Base-by-base conservation (phyloP, 2,888 invertebrate species). In the Eutolmus rufibarbis region DNA sequence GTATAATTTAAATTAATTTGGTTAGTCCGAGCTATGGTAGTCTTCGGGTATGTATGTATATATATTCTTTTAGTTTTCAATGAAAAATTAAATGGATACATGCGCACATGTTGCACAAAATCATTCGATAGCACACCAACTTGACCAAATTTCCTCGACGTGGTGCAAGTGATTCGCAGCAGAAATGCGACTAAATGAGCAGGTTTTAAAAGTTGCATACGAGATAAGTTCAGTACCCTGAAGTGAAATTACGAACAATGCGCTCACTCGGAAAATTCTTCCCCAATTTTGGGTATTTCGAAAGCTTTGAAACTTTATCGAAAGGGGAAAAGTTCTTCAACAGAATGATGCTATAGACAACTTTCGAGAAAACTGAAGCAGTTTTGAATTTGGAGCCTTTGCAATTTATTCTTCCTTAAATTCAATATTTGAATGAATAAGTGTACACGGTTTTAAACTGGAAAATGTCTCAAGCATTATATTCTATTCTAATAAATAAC, bases 71-170 rank as follows among this genome's bases (percentile, higher is more conserved):
- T 56, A 46, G 16, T 57, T 28, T 40, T 40, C 12, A n/a, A 23
- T 84, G 40, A 66, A 84, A 84, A 40, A 37, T 84, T 84, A 84
- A 84, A 57, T 23, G 57, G 28, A 74, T 74, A 19, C 84, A 84
- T 84, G 84, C 84, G 84, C 84, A 74, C 40, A 66, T 84, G 74
- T 66, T 84, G 74, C 84, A 84, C 23, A 78, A 23, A n/a, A 78
- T 19, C 37, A 78, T 37, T 78, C 23, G 23, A 66, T 66, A 66
- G 19, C 66, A 3, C 23, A 12, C 12, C 12, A 66, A 1, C 8
- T 12, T 9, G 23, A 8, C 9, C 23, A 12, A 12, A 28, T 66
- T 19, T 8, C 9, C 66, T 28, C 12, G 66, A 66, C 23, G 66
- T 66, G 78, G 43, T 78, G 46, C 19, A 9, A 79, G 51, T 31